phyloP scores from a whole-genome alignment of 2,888 invertebrate genomes.

The Drosophila eohydei region DNA sequence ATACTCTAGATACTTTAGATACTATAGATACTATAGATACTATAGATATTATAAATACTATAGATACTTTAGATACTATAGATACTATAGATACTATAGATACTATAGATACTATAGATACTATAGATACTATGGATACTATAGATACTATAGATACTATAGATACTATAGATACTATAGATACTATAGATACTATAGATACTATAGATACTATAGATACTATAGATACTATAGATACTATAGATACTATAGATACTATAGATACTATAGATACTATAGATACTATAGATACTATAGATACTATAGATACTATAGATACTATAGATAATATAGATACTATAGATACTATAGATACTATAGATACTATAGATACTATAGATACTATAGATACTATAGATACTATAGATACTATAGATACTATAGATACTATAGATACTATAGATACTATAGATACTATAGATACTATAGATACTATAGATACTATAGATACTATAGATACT shows the following conservation, averaged over 20 bases:
- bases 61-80: neutral
- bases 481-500: neutral
- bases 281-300: too few species aligned
- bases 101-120: neutral
- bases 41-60: neutral
- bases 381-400: neutral
- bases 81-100: neutral
- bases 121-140: neutral
- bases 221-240: too few species aligned
- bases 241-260: too few species aligned
- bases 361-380: conserved; percentile 1
- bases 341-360: neutral
- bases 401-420: too few species aligned
- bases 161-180: neutral
- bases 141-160: neutral
- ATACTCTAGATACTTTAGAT: neutral
- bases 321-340: neutral
- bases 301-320: neutral
- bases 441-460: too few species aligned
- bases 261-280: too few species aligned
- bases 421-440: too few species aligned
- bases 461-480: too few species aligned
- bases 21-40: neutral
- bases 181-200: neutral
- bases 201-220: too few species aligned